Evolutionary conservation across 1,140 invertebrate species (phyloP), one percentile per base, ranked within the genome.

Genomic region (Pseudomyrmex cubaensis): DNA sequence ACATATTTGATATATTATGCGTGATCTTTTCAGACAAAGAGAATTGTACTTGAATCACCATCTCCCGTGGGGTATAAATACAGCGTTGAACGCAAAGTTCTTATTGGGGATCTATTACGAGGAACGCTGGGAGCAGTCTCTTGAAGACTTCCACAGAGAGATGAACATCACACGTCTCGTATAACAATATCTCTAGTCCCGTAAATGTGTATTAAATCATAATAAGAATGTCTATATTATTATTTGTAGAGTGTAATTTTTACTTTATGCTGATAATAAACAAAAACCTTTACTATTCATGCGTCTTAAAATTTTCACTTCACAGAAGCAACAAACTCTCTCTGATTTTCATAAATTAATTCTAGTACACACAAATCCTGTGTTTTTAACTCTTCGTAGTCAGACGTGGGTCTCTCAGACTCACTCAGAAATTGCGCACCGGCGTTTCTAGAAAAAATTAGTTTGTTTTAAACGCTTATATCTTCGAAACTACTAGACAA

Each of bases 101-200:
- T 93, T 98, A 52, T 95, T 98, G 94, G 96, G 96, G 88, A 95
- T 99, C 59, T 99, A 98, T 94, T 99, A 97, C 95, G 99, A 99
- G 93, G 97, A 98, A 95, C 95, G 98, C 85, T 99, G 98, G 98
- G 97, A 99, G 66, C 97, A 99, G 94, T 94, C 97, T 54, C 93
- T 99, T 5, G 90, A 95, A 67, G 98, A 99, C 25, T 96, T 99
- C 86, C 95, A 98, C 87, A 94, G 94, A 82, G 97, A 98, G 94
- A 95, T 97, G 91, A 97, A 97, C 88, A 97, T 97, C 12, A 35
- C 17, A 8, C 82, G 87, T 15, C 59, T 89, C 10, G 44, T 80
- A 20, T 80, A 2, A 80, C 22, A 78, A 1, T 57, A 1, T 17
- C 22, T n/a, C 7, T n/a, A 73, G 4, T 44, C 35, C 35, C 12